These are phyloP conservation scores for Gymnobelideus leadbeateri DNA, from an alignment of 2,113 vertebrate genomes.

Conservation along the genomic window DNA sequence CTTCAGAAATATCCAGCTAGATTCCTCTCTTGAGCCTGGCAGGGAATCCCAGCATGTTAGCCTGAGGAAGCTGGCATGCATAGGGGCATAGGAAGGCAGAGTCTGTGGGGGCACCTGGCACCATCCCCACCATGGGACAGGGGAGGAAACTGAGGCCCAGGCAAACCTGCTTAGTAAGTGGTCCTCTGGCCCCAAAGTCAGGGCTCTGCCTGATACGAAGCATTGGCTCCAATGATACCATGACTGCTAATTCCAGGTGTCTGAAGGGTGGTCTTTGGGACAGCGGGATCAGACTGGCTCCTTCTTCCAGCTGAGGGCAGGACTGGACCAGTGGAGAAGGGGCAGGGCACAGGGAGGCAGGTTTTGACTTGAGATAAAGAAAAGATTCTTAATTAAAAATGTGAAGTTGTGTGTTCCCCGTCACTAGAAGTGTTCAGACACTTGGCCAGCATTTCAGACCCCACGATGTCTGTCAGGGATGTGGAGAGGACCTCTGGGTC, in stretches of 20 bases:
- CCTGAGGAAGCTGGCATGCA: background rate
- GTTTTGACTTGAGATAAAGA: background rate
- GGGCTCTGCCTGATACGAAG: too few relatives aligned
- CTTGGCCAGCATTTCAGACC: background rate
- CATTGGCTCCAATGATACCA: too few relatives aligned
- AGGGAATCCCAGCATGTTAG: background rate
- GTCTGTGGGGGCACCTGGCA: too few relatives aligned
- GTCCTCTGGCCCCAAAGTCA: background rate
- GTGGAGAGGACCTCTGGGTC: background rate
- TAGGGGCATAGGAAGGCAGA: background rate
- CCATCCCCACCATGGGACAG: background rate
- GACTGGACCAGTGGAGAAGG: background rate
- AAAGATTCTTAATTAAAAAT: background rate
- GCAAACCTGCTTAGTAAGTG: too few relatives aligned
- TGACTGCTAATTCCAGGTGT: background rate
- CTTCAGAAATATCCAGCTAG: slow-evolving; percentile 81
- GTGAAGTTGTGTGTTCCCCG: background rate
- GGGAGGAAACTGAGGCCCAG: background rate
- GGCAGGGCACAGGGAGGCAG: background rate
- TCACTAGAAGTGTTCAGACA: background rate
- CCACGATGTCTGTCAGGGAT: too few relatives aligned
- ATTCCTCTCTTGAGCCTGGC: background rate
- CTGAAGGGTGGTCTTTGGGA: background rate
- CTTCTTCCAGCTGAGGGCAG: background rate
- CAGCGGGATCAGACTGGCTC: background rate